A percentile compares a stretch with the other conserved stretches of the same genome.
Evolutionary conservation across 2,797 vertebrate genomes (phyloP).

Genomic region (Chrysocyon brachyurus): DNA sequence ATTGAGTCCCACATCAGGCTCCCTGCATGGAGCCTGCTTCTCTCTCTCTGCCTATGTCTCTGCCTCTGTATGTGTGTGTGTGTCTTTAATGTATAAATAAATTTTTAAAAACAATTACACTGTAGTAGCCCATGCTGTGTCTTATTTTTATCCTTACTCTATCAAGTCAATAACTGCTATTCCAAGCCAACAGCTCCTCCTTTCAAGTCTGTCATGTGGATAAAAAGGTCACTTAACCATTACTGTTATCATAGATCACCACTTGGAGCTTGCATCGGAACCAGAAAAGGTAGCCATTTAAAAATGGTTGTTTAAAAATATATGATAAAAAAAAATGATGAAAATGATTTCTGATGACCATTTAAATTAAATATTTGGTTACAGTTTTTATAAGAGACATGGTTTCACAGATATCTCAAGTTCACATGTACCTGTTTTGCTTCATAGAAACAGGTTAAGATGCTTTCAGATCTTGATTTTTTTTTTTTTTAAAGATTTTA

Average conservation of each 20-base stretch:
- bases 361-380: slow-evolving; percentile 36
- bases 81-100: too few species aligned
- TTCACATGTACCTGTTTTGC: slow-evolving; percentile 13
- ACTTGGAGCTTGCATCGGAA: slow-evolving; percentile 1
- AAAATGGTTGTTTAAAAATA: background rate
- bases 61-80: too few species aligned
- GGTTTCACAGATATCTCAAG: background rate
- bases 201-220: background rate
- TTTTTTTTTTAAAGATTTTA: too few species aligned
- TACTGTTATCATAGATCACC: background rate
- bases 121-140: background rate
- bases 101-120: background rate
- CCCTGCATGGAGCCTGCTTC: too few species aligned
- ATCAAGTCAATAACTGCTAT: background rate
- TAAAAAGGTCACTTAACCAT: slow-evolving; percentile 19
- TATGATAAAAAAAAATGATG: slow-evolving; percentile 46
- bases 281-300: background rate
- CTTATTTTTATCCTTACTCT: background rate
- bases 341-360: slow-evolving; percentile 28
- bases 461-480: slow-evolving; percentile 30
- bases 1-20: too few species aligned
- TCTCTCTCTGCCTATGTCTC: too few species aligned
- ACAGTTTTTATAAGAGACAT: slow-evolving; percentile 35
- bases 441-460: slow-evolving; percentile 9
- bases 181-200: background rate